These are phyloP conservation scores for Lepidostoma basale DNA, from an alignment of 1,140 invertebrate species.

Conservation along the genomic window DNA sequence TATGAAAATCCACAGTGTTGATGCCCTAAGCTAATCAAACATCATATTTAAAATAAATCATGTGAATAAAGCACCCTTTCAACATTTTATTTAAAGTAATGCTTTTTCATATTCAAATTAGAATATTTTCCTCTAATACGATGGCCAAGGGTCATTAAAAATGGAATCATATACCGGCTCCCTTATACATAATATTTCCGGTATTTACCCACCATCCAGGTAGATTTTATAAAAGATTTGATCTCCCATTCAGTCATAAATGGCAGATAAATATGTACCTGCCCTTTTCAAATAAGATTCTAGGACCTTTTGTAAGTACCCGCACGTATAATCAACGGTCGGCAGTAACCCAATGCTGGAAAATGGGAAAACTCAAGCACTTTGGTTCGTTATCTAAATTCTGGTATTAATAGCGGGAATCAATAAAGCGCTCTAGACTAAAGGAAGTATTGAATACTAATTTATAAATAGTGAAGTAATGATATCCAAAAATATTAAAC, in stretches of 20 bases:
- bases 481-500: too few species aligned
- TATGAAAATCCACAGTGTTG: too few species aligned
- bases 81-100: not conserved
- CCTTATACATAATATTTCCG: not conserved
- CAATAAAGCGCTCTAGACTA: too few species aligned
- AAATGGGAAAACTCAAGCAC: too few species aligned
- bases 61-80: not conserved
- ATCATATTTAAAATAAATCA: not conserved
- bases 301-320: conserved; percentile 18
- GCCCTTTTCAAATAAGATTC: conserved; percentile 4
- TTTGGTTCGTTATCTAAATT: too few species aligned
- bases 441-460: too few species aligned
- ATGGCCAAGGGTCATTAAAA: not conserved
- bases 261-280: conserved; percentile 3
- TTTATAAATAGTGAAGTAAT: too few species aligned
- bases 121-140: not conserved
- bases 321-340: too few species aligned
- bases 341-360: too few species aligned
- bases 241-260: conserved; percentile 5
- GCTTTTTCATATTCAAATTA: not conserved
- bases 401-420: too few species aligned
- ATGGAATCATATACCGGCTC: not conserved
- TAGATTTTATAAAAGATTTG: not conserved
- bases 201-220: not conserved
- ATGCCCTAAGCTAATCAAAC: too few species aligned